phyloP scores from a whole-genome alignment of 1,140 invertebrate genomes.

The Chironomus striatipennis region DNA sequence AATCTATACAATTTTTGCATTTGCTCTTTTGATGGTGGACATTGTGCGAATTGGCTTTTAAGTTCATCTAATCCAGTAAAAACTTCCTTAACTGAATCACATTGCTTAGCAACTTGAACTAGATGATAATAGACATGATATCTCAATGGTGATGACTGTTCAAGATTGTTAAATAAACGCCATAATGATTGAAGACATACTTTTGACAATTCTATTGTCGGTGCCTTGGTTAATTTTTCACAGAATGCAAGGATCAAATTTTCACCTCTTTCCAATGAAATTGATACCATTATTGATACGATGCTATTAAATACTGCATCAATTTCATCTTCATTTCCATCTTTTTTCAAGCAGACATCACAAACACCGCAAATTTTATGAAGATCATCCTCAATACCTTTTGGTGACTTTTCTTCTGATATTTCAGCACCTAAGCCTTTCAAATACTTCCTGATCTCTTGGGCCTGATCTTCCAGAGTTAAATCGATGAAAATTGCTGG shows the following conservation, averaged over 20 bases:
- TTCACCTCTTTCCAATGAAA: constrained; percentile 78
- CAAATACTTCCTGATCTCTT: constrained; percentile 80
- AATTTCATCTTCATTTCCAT: constrained; percentile 68
- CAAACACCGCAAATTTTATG: constrained; percentile 92
- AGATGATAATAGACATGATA: constrained; percentile 90
- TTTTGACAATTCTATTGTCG: constrained; percentile 68
- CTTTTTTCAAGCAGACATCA: constrained; percentile 77
- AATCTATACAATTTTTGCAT: constrained; percentile 85
- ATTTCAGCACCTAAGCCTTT: constrained; percentile 87
- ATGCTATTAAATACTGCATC: constrained; percentile 81
- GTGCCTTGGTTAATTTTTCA: constrained; percentile 86
- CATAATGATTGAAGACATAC: constrained; percentile 79
- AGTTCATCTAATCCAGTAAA: constrained; percentile 71
- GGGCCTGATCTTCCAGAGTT: constrained; percentile 69
- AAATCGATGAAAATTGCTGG: constrained; percentile 74
- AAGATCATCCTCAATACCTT: constrained; percentile 87
- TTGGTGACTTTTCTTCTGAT: constrained; percentile 77
- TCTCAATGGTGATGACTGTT: constrained; percentile 70
- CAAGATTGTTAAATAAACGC: constrained; percentile 84
- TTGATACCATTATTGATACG: constrained; percentile 85
- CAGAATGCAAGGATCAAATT: constrained; percentile 85
- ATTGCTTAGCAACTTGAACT: constrained; percentile 77
- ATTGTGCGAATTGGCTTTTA: constrained; percentile 72
- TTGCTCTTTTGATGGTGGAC: constrained; percentile 81
- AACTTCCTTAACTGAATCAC: constrained; percentile 73